Conservation (phyloP, 92 coral and sea anemone genomes). For the Heliopora coerulea region DNA sequence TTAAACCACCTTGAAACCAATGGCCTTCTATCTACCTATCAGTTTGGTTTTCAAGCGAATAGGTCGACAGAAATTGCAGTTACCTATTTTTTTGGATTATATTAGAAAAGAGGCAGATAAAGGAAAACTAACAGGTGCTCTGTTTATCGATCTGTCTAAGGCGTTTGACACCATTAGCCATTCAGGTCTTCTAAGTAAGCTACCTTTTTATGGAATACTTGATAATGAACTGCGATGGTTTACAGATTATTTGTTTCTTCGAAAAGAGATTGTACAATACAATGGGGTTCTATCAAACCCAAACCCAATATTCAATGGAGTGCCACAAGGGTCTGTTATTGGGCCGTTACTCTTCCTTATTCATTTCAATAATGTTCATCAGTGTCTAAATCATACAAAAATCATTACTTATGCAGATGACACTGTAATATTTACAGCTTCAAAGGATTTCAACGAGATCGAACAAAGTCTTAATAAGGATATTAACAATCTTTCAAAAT, state of each 20-base stretch:
- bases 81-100: constrained; percentile 19
- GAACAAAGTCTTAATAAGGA: not conserved
- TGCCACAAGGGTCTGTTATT: constrained; percentile 42
- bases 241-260: constrained; percentile 32
- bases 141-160: constrained; percentile 26
- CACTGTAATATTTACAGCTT: constrained; percentile 38
- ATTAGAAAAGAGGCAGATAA: constrained; percentile 33
- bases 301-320: constrained; percentile 39
- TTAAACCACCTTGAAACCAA: constrained; percentile 17
- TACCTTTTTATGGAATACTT: constrained; percentile 29
- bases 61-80: constrained; percentile 37
- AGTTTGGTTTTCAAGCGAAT: constrained; percentile 31
- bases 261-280: constrained; percentile 26
- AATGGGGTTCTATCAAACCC: constrained; percentile 41
- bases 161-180: constrained; percentile 26
- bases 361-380: constrained; percentile 47
- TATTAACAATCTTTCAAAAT: not conserved
- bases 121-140: constrained; percentile 12
- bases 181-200: constrained; percentile 22
- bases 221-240: constrained; percentile 39
- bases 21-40: constrained; percentile 3
- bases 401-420: constrained; percentile 46
- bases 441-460: not conserved
- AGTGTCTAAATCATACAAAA: constrained; percentile 29
- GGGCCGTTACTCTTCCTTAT: constrained; percentile 40